Conservation (phyloP, 2,888 invertebrate species). For the Polyploca ridens region DNA sequence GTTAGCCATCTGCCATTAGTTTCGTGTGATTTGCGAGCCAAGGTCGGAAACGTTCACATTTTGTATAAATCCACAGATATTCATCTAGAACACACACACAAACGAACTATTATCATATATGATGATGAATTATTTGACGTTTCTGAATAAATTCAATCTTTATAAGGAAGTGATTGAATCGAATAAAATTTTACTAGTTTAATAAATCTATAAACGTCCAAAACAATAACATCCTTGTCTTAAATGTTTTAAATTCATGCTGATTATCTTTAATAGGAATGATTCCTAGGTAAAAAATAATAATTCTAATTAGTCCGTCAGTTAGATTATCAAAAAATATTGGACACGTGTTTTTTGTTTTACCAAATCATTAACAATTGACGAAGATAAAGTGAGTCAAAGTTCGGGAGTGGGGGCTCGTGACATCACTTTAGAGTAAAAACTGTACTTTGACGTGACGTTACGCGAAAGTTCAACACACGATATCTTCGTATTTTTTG, state of each 20-base stretch:
- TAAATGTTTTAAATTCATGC: background rate
- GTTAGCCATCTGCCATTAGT: slow-evolving; percentile 1
- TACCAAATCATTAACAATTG: too few relatives aligned
- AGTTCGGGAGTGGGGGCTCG: too few relatives aligned
- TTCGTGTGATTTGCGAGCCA: background rate
- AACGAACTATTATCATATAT: background rate
- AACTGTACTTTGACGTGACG: too few relatives aligned
- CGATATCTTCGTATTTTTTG: too few relatives aligned
- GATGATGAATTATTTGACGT: background rate
- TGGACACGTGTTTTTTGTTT: too few relatives aligned
- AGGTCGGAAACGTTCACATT: slow-evolving; percentile 2
- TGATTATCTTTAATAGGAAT: too few relatives aligned
- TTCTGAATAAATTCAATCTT: background rate
- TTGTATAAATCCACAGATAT: background rate
- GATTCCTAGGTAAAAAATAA: too few relatives aligned
- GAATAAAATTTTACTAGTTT: background rate
- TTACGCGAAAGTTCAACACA: too few relatives aligned
- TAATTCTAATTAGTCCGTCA: too few relatives aligned
- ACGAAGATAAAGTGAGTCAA: too few relatives aligned
- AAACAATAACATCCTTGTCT: background rate
- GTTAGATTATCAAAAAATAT: too few relatives aligned
- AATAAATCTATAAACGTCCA: background rate
- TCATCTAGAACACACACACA: background rate
- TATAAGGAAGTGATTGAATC: background rate
- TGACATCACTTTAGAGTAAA: too few relatives aligned